Base-by-base conservation (phyloP, 1,140 invertebrate genomes). In the Zaprionus africanus region DNA sequence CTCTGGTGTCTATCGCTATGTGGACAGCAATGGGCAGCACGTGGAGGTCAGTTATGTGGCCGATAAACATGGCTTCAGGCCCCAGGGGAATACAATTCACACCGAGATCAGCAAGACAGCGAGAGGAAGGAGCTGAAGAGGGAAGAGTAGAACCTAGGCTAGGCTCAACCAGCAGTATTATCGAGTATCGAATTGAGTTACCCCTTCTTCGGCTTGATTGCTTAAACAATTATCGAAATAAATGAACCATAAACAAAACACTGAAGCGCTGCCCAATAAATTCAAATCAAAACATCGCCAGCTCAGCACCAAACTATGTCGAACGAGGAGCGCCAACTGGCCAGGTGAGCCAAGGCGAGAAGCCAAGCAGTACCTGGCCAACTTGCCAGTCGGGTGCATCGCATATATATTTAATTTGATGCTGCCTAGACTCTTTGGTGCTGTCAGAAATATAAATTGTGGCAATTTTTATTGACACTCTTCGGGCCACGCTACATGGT, bases 11-110 rank as follows among this genome's bases (percentile, higher is more conserved):
- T 96, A 94, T 91, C 93, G 93, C 68, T 96, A 93, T 76, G 93
- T 94, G 1, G 95, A 92, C 36, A 94, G 95, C 15, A 95, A 96
- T 77, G 96, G 96, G 60, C 93, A 95, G 73, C 94, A 94, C 34
- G 95, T 96, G 82, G 94, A 94, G 78, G 95, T 97, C 36, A 94
- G 93, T 74, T 95, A 94, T 83, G 94, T 93, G 19, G 95, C 95
- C 41, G 95, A 96, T 79, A 95, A 96, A 80, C 95, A 95, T 76
- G 95, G 95, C n/a, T 96, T 95, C 91, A 86, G 94, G 46, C 93
- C 95, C 26, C 77, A 91, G n/a, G n/a, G 94, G 94, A 26, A 94
- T 92, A 51, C 94, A 95, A 74, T 92, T 95, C 38, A 93, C 93
- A 56, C 61, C 88, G 76, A 69, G 57, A 81, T 91, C 31, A 79